These are phyloP conservation scores for Anguilla rostrata DNA, from an alignment of 2,113 vertebrate species.

Conservation along the genomic window DNA sequence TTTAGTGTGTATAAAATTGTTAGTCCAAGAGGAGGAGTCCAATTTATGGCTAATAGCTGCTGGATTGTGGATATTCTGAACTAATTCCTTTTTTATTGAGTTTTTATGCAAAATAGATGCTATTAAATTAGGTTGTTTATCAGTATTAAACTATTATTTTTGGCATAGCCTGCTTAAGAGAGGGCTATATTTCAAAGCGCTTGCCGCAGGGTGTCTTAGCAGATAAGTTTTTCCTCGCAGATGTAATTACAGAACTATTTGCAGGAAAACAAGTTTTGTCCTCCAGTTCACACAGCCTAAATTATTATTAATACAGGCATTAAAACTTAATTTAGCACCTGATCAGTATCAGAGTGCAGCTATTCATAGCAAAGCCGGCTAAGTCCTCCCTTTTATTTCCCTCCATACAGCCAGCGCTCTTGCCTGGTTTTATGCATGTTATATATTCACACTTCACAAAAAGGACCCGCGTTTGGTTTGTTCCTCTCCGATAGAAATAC, in stretches of 20 bases:
- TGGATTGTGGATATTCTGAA: slow-evolving; percentile 54
- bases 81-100: slow-evolving; percentile 55
- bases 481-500: background rate
- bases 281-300: slow-evolving; percentile 35
- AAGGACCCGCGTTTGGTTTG: background rate
- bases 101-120: slow-evolving; percentile 59
- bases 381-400: background rate
- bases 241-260: slow-evolving; percentile 73
- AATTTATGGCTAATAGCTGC: slow-evolving; percentile 12
- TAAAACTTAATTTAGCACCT: slow-evolving; percentile 39
- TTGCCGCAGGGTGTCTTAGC: slow-evolving; percentile 60
- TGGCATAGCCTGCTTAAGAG: slow-evolving; percentile 61
- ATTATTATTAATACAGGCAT: slow-evolving; percentile 41
- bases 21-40: slow-evolving; percentile 6
- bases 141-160: slow-evolving; percentile 65
- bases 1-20: background rate
- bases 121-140: slow-evolving; percentile 68
- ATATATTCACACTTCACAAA: background rate
- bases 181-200: slow-evolving; percentile 70
- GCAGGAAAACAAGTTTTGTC: slow-evolving; percentile 56
- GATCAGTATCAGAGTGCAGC: slow-evolving; percentile 26
- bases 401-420: background rate
- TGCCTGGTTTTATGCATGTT: background rate
- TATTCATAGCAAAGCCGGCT: slow-evolving; percentile 30
- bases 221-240: slow-evolving; percentile 68